phyloP scores from a whole-genome alignment of 1,140 invertebrate genomes.

The Trichogramma pretiosum region DNA sequence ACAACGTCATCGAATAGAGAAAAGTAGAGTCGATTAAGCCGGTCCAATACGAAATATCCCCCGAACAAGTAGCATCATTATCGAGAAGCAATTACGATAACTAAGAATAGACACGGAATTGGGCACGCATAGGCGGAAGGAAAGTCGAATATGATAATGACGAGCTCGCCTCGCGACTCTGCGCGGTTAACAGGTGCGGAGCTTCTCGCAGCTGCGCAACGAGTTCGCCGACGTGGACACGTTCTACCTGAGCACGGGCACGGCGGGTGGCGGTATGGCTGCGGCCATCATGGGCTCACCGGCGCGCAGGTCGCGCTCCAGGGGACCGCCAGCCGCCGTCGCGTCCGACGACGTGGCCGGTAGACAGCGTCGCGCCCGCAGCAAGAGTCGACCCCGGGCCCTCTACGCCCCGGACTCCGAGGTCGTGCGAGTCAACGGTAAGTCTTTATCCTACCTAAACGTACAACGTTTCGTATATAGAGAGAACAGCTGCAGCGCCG shows the following conservation, averaged over 20 bases:
- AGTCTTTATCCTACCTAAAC: no score
- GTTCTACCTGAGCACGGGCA: conserved; percentile 70
- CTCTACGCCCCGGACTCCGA: conserved; percentile 71
- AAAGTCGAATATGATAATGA: no score
- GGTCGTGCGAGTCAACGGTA: conserved; percentile 64
- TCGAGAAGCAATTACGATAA: no score
- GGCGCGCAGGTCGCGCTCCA: conserved; percentile 60
- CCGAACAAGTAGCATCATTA: no score
- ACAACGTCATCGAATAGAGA: no score
- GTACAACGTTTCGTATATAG: no score
- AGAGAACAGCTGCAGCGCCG: no score
- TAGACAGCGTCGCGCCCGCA: conserved; percentile 56
- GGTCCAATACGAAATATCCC: no score
- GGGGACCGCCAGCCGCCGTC: conserved; percentile 48
- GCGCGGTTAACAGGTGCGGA: conserved; percentile 63
- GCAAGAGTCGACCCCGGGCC: conserved; percentile 69
- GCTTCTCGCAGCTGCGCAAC: conserved; percentile 83
- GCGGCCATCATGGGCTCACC: conserved; percentile 50
- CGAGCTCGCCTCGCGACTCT: no score
- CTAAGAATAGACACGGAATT: no score
- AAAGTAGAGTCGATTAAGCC: no score
- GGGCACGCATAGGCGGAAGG: no score
- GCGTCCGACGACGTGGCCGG: conserved; percentile 53
- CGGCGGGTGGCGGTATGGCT: conserved; percentile 44
- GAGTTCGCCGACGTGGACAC: conserved; percentile 86